Percentiles rank a stretch among this genome's conserved stretches.
These are phyloP conservation scores for Ectemnius continuus DNA, from an alignment of 2,888 invertebrate genomes.

Conservation along the genomic window DNA sequence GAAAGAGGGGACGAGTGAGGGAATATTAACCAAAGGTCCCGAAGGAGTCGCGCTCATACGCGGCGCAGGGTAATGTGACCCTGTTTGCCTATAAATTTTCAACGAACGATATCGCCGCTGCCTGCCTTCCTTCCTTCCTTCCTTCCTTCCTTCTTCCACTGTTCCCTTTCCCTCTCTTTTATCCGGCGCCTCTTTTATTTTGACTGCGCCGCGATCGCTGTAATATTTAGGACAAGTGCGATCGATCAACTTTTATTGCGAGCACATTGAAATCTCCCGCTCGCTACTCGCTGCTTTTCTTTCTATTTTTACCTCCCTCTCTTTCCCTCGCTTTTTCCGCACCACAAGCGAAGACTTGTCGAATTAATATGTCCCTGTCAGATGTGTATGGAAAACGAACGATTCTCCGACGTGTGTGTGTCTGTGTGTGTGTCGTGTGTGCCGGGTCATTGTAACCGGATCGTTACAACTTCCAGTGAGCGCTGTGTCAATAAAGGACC, in stretches of 20 bases:
- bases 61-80: slow-evolving; percentile 42
- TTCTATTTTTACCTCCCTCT: slow-evolving; percentile 4
- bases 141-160: too few species aligned
- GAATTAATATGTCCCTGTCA: slow-evolving; percentile 21
- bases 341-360: slow-evolving; percentile 9
- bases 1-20: background rate
- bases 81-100: slow-evolving; percentile 52
- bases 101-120: slow-evolving; percentile 36
- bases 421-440: background rate
- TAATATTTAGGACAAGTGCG: slow-evolving; percentile 17
- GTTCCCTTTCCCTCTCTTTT: too few species aligned
- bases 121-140: background rate
- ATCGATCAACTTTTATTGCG: slow-evolving; percentile 28
- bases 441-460: slow-evolving; percentile 1
- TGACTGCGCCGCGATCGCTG: slow-evolving; percentile 19
- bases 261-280: slow-evolving; percentile 15
- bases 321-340: too few species aligned
- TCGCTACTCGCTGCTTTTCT: background rate
- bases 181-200: slow-evolving; percentile 34
- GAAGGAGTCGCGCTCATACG: slow-evolving; percentile 20
- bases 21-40: slow-evolving; percentile 47
- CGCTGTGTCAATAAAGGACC: slow-evolving; percentile 19
- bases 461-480: slow-evolving; percentile 18
- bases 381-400: background rate
- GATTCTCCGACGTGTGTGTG: too few species aligned